phyloP scores from a whole-genome alignment of 2,888 invertebrate species.

The Nineta flava region DNA sequence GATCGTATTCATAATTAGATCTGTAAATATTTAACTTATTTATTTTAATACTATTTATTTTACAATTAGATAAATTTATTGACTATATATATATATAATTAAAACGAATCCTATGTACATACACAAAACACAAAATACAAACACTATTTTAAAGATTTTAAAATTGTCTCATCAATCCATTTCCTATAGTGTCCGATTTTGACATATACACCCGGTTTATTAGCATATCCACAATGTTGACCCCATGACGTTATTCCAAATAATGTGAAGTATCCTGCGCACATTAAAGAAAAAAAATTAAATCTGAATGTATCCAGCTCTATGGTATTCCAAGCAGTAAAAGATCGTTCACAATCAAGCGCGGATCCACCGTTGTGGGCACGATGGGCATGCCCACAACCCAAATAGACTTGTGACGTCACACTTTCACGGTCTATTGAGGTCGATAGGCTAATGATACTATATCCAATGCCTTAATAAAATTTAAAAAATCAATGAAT shows the following conservation, averaged over 20 bases:
- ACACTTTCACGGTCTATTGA: too few relatives aligned
- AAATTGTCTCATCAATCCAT: slow-evolving; percentile 47
- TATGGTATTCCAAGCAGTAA: neutral
- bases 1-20: neutral
- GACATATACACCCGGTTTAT: slow-evolving; percentile 61
- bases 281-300: slow-evolving; percentile 4
- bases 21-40: slow-evolving; percentile 1
- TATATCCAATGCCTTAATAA: too few relatives aligned
- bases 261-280: slow-evolving; percentile 44
- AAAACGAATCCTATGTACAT: neutral
- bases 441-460: too few relatives aligned
- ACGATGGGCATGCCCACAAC: too few relatives aligned
- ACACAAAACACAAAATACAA: neutral
- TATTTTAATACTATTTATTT: neutral
- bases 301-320: neutral
- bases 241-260: slow-evolving; percentile 67
- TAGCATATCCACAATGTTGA: slow-evolving; percentile 53
- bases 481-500: too few relatives aligned
- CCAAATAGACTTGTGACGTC: too few relatives aligned
- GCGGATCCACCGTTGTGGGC: too few relatives aligned
- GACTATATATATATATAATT: too few relatives aligned
- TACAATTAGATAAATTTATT: too few relatives aligned
- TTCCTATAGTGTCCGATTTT: slow-evolving; percentile 43
- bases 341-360: neutral
- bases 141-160: slow-evolving; percentile 6